Evolutionary conservation across 2,797 vertebrate species (phyloP), one percentile per base, ranked within the genome.

Genomic region (Hypotaenidia philippensis): DNA sequence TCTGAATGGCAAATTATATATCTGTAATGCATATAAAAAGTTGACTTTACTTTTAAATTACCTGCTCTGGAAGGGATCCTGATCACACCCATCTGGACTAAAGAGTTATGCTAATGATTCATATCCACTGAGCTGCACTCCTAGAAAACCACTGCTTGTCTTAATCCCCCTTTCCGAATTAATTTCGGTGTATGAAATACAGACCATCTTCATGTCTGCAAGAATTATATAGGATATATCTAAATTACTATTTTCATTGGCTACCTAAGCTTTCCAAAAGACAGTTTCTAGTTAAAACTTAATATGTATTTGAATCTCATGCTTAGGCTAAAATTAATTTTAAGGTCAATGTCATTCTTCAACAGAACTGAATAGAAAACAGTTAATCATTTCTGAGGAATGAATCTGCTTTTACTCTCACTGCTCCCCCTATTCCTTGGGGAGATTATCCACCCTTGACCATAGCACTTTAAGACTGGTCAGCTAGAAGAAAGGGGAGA

Each of bases 261-360:
- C 50, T 78, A 89, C 20, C 65, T 87, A 90, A 71, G 89, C 31
- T 75, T 87, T 80, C 64, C 60, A 89, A 75, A 84, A 83, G 52
- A 45, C 57, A 87, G 34, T 23, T 92, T 92, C 32, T 85, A 21
- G 47, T 75, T 81, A 61, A 68, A 89, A 66, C 2, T 55, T 71
- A 16, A 66, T 78, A 71, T 61, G 19, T 34, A 83, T 13, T 68
- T 81, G 45, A 85, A 87, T 78, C 31, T 56, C 34, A 61, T 4
- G 2, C 22, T 79, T 60, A 10, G 3, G 29, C 82, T 75, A 80
- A 80, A 92, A 85, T 34, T 83, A 68, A 85, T 86, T 89, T 83
- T 78, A 49, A 89, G 11, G 45, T 77, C 50, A 63, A 29, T n/a
- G 4, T 23, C 63, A 83, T 40, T 86, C 71, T 77, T 84, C 32